Conservation (phyloP, 2,113 vertebrate genomes). For the Hassar affinis region DNA sequence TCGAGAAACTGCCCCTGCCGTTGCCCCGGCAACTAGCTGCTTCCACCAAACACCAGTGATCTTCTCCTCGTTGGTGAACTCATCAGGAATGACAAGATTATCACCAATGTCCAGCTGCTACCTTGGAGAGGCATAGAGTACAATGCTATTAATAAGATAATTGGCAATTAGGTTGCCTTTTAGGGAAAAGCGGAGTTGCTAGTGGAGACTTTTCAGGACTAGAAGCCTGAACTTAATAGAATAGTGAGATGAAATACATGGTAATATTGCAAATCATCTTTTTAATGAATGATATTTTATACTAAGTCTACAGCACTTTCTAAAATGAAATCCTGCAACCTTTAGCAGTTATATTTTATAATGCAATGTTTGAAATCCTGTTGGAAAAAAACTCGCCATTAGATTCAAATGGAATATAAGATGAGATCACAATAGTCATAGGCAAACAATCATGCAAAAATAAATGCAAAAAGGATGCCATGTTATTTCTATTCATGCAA, state of each 20-base stretch:
- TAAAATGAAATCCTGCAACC: background rate
- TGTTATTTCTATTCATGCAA: background rate
- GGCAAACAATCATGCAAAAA: background rate
- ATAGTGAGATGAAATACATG: background rate
- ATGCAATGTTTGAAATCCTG: background rate
- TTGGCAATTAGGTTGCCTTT: background rate
- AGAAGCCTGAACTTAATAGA: background rate
- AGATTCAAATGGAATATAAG: background rate
- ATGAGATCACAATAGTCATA: background rate
- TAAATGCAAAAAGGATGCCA: background rate
- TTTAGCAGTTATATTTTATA: background rate
- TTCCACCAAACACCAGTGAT: constrained; percentile 87
- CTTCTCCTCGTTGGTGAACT: constrained; percentile 91
- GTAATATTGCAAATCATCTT: background rate
- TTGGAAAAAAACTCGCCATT: background rate
- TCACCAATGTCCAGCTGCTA: constrained; percentile 94
- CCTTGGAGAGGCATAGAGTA: constrained; percentile 22
- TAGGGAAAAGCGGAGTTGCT: no score
- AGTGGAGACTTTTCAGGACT: background rate
- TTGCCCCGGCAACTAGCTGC: constrained; percentile 85
- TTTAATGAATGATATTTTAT: background rate
- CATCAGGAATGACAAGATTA: constrained; percentile 88
- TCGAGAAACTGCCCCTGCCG: constrained; percentile 86
- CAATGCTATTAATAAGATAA: constrained; percentile 48
- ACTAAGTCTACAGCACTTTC: background rate